A percentile compares a stretch with the other conserved stretches of the same genome.
Evolutionary conservation across 2,113 vertebrate species (phyloP).

Genomic region (Gambusia affinis): DNA sequence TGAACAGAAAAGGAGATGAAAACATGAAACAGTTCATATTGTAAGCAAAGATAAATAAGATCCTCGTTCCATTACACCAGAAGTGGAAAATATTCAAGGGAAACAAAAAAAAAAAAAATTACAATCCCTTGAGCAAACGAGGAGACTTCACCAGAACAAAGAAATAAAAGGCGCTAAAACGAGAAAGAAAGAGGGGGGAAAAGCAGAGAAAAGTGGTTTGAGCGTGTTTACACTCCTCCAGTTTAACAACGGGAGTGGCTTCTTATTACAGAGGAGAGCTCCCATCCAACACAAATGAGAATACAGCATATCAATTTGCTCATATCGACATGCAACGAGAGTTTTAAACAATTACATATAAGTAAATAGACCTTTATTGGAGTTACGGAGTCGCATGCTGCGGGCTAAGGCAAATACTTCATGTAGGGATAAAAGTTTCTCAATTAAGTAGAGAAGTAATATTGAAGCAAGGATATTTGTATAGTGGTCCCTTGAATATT

Average conservation of each 20-base stretch:
- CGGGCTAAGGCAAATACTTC: background rate
- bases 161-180: background rate
- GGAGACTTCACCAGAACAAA: background rate
- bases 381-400: background rate
- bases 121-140: background rate
- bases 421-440: background rate
- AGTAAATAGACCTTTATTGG: background rate
- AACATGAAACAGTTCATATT: background rate
- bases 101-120: background rate
- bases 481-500: too few relatives aligned
- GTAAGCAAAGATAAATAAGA: too few relatives aligned
- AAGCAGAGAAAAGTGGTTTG: constrained; percentile 13
- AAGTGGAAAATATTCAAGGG: background rate
- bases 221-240: constrained; percentile 37
- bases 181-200: background rate
- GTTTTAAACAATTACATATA: constrained; percentile 11
- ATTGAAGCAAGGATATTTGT: background rate
- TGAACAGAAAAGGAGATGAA: background rate
- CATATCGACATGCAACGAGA: constrained; percentile 5
- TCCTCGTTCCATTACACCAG: background rate
- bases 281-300: constrained; percentile 47
- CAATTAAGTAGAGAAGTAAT: background rate
- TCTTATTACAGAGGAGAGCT: constrained; percentile 44
- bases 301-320: constrained; percentile 20
- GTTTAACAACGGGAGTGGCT: constrained; percentile 6